A percentile compares a stretch with the other conserved stretches of the same genome.
These are phyloP conservation scores for Cochlearius cochlearius DNA, from an alignment of 2,113 vertebrate genomes.

Conservation along the genomic window DNA sequence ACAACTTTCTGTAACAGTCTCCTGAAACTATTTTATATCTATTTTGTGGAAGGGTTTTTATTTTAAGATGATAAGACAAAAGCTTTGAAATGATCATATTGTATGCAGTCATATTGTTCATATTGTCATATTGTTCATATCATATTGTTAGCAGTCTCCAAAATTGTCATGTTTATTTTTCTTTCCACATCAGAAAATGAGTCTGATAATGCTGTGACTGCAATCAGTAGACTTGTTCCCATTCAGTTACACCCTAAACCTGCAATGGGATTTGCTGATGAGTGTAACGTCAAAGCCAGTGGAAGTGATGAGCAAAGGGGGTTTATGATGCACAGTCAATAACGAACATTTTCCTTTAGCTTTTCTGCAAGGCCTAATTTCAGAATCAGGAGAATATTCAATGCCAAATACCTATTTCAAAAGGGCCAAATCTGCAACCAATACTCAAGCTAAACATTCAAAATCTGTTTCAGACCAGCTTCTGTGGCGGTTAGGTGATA, in stretches of 20 bases:
- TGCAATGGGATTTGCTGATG: not conserved
- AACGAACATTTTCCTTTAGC: not conserved
- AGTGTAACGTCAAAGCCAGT: not conserved
- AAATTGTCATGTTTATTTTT: not conserved
- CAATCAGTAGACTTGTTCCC: not conserved
- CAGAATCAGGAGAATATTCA: not conserved
- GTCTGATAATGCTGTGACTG: not conserved
- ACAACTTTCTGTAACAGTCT: not conserved
- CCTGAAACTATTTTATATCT: not conserved
- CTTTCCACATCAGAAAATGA: not conserved
- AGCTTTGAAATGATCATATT: not conserved
- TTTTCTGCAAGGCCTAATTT: not conserved
- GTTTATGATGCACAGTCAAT: not conserved
- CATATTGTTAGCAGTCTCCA: not conserved
- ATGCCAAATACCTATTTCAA: not conserved
- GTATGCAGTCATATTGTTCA: no score
- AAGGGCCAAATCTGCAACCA: not conserved
- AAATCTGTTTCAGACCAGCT: not conserved
- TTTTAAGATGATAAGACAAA: not conserved
- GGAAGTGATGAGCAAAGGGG: not conserved
- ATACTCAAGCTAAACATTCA: not conserved
- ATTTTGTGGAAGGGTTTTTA: not conserved
- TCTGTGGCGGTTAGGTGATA: not conserved
- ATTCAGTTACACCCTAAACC: not conserved
- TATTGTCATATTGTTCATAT: no score